Conservation (phyloP, 2,797 vertebrate species). For the Spheniscus humboldti region DNA sequence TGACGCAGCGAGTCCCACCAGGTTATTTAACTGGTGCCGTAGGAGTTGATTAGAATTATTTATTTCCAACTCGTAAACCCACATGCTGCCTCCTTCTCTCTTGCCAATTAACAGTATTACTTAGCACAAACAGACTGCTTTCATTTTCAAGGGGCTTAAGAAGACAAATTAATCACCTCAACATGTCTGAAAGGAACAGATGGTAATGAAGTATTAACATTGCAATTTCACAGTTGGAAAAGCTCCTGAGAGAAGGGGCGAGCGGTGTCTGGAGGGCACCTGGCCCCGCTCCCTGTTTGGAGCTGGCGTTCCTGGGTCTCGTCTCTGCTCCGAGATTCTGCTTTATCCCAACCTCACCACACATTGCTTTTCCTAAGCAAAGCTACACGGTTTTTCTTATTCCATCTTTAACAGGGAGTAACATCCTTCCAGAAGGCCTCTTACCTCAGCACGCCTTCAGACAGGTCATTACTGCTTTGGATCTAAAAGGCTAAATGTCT, state of each 20-base stretch:
- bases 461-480: conserved; percentile 15
- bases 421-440: background rate
- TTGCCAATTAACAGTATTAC: conserved; percentile 42
- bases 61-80: background rate
- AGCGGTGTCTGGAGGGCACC: background rate
- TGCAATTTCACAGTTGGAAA: conserved; percentile 30
- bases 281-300: background rate
- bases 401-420: background rate
- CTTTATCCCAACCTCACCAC: background rate
- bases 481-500: conserved; percentile 56
- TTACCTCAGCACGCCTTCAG: background rate
- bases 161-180: conserved; percentile 49
- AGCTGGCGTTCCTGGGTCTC: background rate
- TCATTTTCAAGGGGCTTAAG: conserved; percentile 59
- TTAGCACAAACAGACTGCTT: conserved; percentile 47
- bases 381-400: background rate
- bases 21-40: background rate
- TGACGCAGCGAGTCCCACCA: background rate
- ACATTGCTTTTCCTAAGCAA: background rate
- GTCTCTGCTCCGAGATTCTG: background rate
- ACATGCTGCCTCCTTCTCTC: background rate
- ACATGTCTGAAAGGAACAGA: conserved; percentile 52
- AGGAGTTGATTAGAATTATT: background rate
- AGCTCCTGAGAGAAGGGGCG: background rate
- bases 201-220: conserved; percentile 36